A percentile compares a stretch with the other conserved stretches of the same genome.
phyloP scores from a whole-genome alignment of 2,797 vertebrate genomes.

The Distichodus sexfasciatus region DNA sequence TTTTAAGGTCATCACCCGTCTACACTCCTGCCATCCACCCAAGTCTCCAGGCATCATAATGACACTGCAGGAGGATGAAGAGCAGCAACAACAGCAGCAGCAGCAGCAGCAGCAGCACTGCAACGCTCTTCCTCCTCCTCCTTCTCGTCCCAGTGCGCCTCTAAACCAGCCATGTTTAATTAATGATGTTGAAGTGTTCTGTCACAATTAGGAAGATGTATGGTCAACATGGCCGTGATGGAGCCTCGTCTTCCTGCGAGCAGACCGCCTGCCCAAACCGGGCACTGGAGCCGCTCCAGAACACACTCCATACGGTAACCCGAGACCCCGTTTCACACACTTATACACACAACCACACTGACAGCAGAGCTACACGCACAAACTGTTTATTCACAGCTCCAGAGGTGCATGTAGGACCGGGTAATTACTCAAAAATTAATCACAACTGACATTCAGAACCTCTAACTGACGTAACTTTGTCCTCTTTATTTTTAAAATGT shows the following conservation, averaged over 20 bases:
- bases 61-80: too few species aligned
- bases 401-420: background rate
- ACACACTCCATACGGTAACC: conserved; percentile 83
- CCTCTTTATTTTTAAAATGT: too few species aligned
- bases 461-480: conserved; percentile 75
- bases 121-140: conserved; percentile 61
- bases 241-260: conserved; percentile 83
- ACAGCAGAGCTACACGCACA: conserved; percentile 39
- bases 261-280: conserved; percentile 85
- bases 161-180: conserved; percentile 98
- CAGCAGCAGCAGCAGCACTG: too few species aligned
- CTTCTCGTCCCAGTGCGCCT: conserved; percentile 80
- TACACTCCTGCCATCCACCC: too few species aligned
- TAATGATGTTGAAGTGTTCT: conserved; percentile 97
- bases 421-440: too few species aligned
- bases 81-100: too few species aligned
- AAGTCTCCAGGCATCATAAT: too few species aligned
- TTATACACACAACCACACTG: conserved; percentile 33
- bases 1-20: too few species aligned
- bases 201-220: conserved; percentile 98
- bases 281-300: conserved; percentile 77
- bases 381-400: conserved; percentile 22
- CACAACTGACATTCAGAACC: too few species aligned
- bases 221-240: conserved; percentile 94
- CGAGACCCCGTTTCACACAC: conserved; percentile 69